Evolutionary conservation across 2,113 vertebrate genomes (phyloP).

Genomic region (Chroicocephalus ridibundus): DNA sequence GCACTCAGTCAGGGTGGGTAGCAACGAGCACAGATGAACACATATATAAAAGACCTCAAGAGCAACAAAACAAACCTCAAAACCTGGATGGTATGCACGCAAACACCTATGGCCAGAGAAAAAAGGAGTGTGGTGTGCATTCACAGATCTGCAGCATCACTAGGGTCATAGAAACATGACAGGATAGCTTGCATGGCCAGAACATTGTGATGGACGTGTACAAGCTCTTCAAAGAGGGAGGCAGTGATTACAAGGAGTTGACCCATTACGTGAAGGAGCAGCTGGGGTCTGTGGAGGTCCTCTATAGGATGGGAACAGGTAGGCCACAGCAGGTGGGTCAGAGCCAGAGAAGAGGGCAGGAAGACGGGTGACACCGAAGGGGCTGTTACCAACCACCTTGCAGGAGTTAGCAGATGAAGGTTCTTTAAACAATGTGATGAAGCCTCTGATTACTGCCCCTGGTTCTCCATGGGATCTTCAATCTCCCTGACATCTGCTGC

Average conservation of each 20-base stretch:
- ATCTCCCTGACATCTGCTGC: not conserved
- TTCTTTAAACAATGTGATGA: not conserved
- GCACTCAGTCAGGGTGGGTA: not conserved
- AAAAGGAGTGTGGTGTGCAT: not conserved
- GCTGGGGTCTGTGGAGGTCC: not conserved
- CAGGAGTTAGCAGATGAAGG: fast-evolving
- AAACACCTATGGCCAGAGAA: not conserved
- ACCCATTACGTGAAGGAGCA: no score
- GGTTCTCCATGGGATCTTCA: not conserved
- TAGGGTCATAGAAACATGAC: not conserved
- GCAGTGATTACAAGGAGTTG: not conserved
- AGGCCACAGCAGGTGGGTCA: not conserved
- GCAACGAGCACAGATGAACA: not conserved
- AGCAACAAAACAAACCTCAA: not conserved
- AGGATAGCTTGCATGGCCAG: not conserved
- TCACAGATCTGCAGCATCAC: not conserved
- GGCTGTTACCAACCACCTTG: not conserved
- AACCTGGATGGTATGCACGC: not conserved
- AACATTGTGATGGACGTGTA: not conserved
- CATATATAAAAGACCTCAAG: not conserved
- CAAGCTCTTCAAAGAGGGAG: not conserved
- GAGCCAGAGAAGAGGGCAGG: not conserved
- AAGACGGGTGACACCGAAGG: not conserved
- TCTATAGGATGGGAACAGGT: no score
- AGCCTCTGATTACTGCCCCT: not conserved